These are phyloP conservation scores for Morpho achilles DNA, from an alignment of 2,888 invertebrate genomes.

Conservation along the genomic window DNA sequence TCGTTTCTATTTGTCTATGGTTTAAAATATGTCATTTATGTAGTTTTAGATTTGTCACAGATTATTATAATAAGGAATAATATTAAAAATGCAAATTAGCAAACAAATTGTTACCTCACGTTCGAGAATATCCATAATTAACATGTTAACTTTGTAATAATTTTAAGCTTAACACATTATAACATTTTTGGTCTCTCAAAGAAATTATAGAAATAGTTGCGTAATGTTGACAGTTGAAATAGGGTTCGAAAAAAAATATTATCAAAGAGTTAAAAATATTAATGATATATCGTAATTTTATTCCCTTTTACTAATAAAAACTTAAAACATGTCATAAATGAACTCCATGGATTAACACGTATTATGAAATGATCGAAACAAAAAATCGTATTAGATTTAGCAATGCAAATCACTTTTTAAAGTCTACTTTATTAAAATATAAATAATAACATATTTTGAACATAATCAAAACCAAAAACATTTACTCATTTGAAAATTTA, in stretches of 20 bases:
- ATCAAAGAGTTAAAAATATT: background rate
- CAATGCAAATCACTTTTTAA: no score
- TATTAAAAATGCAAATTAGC: slow-evolving; percentile 18
- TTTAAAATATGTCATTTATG: slow-evolving; percentile 10
- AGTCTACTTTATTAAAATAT: no score
- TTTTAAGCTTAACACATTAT: slow-evolving; percentile 16
- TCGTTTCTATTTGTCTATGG: slow-evolving; percentile 21
- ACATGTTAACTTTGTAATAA: slow-evolving; percentile 25
- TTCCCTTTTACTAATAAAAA: no score
- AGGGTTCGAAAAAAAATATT: background rate
- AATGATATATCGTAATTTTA: background rate
- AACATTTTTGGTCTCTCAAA: slow-evolving; percentile 7
- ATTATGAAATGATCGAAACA: no score
- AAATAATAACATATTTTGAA: no score
- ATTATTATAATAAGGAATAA: slow-evolving; percentile 15
- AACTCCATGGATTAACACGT: no score
- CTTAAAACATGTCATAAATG: no score
- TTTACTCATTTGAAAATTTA: no score
- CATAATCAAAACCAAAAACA: no score
- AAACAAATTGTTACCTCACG: slow-evolving; percentile 34
- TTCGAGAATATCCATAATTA: slow-evolving; percentile 16
- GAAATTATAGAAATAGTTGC: slow-evolving; percentile 2
- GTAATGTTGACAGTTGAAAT: slow-evolving; percentile 8
- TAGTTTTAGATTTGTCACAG: slow-evolving; percentile 27
- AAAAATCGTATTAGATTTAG: no score